Conservation (phyloP, 2,113 vertebrate species). For the Conger conger region DNA sequence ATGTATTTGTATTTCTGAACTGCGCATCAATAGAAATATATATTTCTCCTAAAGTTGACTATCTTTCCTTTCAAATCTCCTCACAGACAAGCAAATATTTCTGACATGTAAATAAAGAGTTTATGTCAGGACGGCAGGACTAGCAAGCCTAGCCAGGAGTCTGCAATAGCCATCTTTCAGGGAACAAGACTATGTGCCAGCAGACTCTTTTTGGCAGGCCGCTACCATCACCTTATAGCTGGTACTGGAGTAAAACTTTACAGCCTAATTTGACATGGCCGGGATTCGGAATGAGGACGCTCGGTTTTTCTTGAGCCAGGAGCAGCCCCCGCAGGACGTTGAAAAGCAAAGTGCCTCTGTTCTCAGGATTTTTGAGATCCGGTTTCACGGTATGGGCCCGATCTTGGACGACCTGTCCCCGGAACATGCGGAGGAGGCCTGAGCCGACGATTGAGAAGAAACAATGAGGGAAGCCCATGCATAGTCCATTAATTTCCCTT, state of each 20-base stretch:
- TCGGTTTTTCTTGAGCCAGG: conserved; percentile 34
- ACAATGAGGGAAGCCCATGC: conserved; percentile 63
- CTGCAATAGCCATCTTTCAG: neutral
- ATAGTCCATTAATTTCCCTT: conserved; percentile 61
- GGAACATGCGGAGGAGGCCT: conserved; percentile 53
- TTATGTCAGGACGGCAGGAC: neutral
- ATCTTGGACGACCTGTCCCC: conserved; percentile 35
- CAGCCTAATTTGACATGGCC: conserved; percentile 39
- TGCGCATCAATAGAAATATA: neutral
- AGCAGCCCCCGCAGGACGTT: conserved; percentile 10
- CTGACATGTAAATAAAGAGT: conserved; percentile 25
- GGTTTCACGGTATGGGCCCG: conserved; percentile 48
- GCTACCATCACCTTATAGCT: conserved; percentile 27
- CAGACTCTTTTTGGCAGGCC: conserved; percentile 15
- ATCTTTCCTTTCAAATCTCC: neutral
- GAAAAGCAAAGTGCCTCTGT: conserved; percentile 29
- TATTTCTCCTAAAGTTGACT: neutral
- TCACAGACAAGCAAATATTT: neutral
- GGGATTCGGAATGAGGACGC: conserved; percentile 27
- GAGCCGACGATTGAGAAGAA: conserved; percentile 48
- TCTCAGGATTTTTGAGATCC: conserved; percentile 50
- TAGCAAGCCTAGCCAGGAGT: neutral
- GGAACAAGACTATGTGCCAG: neutral
- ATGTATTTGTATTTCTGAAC: neutral
- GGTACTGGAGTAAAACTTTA: conserved; percentile 40